Percentiles rank a stretch among this genome's conserved stretches.
These are phyloP conservation scores for Syngnathus acus DNA, from an alignment of 2,797 vertebrate genomes.

Conservation along the genomic window DNA sequence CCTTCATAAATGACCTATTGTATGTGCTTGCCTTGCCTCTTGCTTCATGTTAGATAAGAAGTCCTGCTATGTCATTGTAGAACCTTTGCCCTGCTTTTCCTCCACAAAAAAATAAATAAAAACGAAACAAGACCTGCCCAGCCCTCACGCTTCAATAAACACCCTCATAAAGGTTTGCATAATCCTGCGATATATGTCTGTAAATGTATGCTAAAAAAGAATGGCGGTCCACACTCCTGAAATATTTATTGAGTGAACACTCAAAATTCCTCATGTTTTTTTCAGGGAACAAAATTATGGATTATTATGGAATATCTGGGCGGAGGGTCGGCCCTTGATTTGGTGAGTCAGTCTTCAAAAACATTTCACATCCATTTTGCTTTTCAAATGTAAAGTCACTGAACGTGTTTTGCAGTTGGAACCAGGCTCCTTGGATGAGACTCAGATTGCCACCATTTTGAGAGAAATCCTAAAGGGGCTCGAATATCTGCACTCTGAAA, in stretches of 20 bases:
- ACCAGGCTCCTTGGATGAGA: constrained; percentile 88
- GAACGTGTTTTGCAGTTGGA: constrained; percentile 73
- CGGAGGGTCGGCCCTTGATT: constrained; percentile 93
- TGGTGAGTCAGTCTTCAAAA: constrained; percentile 71
- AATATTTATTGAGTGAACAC: neutral
- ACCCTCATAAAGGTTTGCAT: neutral
- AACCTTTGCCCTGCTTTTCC: neutral
- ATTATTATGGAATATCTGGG: constrained; percentile 99
- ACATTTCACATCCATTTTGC: neutral
- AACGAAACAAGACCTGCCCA: neutral
- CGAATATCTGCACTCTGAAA: constrained; percentile 96
- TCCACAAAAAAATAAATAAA: neutral
- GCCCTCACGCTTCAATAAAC: neutral
- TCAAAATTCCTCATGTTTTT: constrained; percentile 12
- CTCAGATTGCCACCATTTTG: constrained; percentile 92
- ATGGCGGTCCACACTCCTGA: too few species aligned
- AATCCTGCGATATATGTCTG: neutral
- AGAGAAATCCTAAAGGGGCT: constrained; percentile 96
- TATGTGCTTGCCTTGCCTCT: neutral
- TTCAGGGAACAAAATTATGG: constrained; percentile 95
- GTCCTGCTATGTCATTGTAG: neutral
- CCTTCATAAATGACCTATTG: too few species aligned
- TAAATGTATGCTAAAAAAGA: neutral
- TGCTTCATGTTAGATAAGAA: neutral
- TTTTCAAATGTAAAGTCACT: neutral